Evolutionary conservation across 2,797 vertebrate genomes (phyloP), one percentile per base, ranked within the genome.

Genomic region (Coccyzus lansbergi): DNA sequence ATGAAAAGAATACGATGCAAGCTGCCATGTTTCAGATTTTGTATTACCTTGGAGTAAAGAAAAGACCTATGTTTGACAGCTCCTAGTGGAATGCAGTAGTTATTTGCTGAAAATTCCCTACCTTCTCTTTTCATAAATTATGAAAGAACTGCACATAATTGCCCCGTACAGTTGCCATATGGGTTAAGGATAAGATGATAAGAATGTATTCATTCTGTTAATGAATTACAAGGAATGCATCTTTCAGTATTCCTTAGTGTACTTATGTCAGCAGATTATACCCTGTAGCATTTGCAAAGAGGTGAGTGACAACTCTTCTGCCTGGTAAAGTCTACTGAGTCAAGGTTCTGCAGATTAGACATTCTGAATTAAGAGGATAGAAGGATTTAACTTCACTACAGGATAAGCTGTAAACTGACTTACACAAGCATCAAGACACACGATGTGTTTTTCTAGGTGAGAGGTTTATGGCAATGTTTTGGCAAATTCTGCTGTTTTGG

Each of bases 171-270:
- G 2, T 9, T 72, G 53, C 14, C 31, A 10, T 19, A 19, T 31
- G 34, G 36, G 28, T n/a, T 79, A 40, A 82, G 58, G 7, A 51
- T 0, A 0, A 71, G 26, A 17, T 20, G 7, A 51, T 0, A 0
- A 71, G 26, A 17, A 24, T 71, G 87, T 80, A 40, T 68, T 42
- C 17, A 5, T n/a, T 71, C 36, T 40, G 51, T 75, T 92, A 60
- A 55, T 6, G 5, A 77, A 74, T 24, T 49, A 16, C 36, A n/a
- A 71, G 48, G 49, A 64, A 68, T 64, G 34, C 5, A 4, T 67
- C 36, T 70, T 86, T 76, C 78, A 67, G 2, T 38, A 52, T 24
- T 46, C 36, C 42, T 56, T 58, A 4, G 6, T 40, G 10, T 33
- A 7, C 44, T 74, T 33, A 20, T 67, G 65, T 64, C 25, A 21